phyloP scores from a whole-genome alignment of 2,797 vertebrate genomes.

The Gobio occitaniae region DNA sequence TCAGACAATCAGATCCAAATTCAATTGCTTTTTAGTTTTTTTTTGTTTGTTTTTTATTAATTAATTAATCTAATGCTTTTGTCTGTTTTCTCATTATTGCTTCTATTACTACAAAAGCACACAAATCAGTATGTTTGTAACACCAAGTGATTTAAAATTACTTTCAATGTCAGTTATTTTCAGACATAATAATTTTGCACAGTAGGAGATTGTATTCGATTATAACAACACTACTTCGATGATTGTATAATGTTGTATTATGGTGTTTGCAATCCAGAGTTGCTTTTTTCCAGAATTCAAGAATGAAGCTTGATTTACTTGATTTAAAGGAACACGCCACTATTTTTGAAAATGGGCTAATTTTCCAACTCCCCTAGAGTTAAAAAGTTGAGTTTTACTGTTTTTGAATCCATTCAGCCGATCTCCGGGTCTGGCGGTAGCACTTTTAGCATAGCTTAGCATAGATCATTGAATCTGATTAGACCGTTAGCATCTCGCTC shows the following conservation, averaged over 20 bases:
- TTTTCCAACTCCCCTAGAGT: too few relatives aligned
- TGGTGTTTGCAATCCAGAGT: background rate
- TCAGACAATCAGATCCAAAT: background rate
- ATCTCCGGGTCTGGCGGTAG: too few relatives aligned
- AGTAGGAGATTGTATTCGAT: constrained; percentile 6
- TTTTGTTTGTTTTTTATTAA: too few relatives aligned
- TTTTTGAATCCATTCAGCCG: too few relatives aligned
- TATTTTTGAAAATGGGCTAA: too few relatives aligned
- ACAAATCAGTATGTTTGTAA: constrained; percentile 1
- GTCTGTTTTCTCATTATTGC: background rate
- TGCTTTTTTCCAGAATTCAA: constrained; percentile 32
- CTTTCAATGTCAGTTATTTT: background rate
- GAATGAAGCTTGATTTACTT: background rate
- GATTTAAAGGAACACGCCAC: background rate
- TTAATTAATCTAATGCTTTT: background rate
- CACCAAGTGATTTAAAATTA: background rate
- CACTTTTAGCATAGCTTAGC: too few relatives aligned
- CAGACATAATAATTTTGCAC: background rate
- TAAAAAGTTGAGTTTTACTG: too few relatives aligned
- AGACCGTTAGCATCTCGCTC: too few relatives aligned
- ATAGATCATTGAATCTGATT: too few relatives aligned
- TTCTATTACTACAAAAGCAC: background rate
- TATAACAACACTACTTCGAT: background rate
- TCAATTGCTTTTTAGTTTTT: too few relatives aligned
- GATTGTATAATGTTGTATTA: background rate